These are phyloP conservation scores for Capitulum mitella DNA, from an alignment of 2,888 invertebrate genomes.

Conservation along the genomic window DNA sequence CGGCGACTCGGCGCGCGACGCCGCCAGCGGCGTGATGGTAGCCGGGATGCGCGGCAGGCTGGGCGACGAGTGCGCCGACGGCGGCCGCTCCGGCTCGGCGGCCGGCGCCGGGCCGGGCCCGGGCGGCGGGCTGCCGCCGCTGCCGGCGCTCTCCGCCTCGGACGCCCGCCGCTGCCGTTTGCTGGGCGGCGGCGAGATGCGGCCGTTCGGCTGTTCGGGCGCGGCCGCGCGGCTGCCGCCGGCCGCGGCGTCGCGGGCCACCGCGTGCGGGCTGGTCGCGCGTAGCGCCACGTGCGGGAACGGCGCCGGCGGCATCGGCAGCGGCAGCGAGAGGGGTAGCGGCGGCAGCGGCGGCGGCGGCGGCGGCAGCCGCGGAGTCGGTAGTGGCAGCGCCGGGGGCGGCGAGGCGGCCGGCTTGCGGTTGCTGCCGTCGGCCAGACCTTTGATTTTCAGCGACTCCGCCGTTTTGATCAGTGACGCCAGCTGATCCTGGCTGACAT, in stretches of 20 bases:
- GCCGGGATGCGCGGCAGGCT: conserved; percentile 22
- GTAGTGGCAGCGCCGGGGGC: conserved; percentile 18
- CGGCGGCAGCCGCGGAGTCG: background rate
- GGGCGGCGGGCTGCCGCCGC: conserved; percentile 41
- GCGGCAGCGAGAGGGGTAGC: background rate
- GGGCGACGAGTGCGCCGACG: conserved; percentile 3
- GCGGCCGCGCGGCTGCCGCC: background rate
- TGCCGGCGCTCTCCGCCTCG: conserved; percentile 36
- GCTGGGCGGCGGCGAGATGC: conserved; percentile 13
- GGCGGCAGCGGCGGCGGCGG: conserved; percentile 25
- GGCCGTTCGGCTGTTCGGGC: conserved; percentile 17
- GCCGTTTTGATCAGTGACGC: conserved; percentile 81
- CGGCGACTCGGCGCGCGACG: background rate
- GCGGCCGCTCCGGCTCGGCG: conserved; percentile 11
- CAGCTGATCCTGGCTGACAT: conserved; percentile 85
- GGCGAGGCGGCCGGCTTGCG: conserved; percentile 24
- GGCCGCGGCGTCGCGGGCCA: background rate
- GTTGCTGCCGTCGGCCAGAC: conserved; percentile 66
- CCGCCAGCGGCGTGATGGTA: conserved; percentile 23
- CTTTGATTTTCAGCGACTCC: conserved; percentile 84
- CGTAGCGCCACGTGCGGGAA: background rate
- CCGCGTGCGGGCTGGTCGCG: background rate
- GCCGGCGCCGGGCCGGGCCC: conserved; percentile 39
- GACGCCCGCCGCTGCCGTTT: conserved; percentile 39
- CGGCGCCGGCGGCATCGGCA: conserved; percentile 11